Conservation (phyloP, 1,140 invertebrate genomes). For the Laodelphax striatellus region DNA sequence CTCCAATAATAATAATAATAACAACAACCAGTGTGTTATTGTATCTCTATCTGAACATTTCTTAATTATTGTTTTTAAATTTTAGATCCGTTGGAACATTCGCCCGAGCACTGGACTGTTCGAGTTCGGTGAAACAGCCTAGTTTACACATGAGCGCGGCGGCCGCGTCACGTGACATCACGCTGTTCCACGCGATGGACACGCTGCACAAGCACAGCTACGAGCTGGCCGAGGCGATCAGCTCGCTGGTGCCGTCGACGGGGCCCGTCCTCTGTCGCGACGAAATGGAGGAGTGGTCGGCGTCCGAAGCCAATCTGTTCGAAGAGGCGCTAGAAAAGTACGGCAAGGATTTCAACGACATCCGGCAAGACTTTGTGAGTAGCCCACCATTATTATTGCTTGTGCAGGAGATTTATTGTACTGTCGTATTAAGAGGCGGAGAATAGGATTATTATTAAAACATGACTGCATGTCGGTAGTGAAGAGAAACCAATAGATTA, state of each 20-base stretch:
- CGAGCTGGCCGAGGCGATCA: constrained; percentile 81
- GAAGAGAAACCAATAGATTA: no score
- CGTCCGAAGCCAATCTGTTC: constrained; percentile 97
- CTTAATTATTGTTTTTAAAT: not conserved
- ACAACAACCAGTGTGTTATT: no score
- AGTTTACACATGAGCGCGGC: constrained; percentile 98
- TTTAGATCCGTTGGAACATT: constrained; percentile 91
- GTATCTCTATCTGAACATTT: no score
- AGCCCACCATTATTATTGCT: constrained; percentile 4
- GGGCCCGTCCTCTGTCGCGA: constrained; percentile 95
- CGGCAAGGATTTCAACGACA: constrained; percentile 98
- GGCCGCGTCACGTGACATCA: constrained; percentile 95
- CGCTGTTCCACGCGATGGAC: constrained; percentile 97
- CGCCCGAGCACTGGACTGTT: constrained; percentile 94
- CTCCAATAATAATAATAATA: no score
- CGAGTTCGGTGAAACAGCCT: constrained; percentile 94
- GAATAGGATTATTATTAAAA: no score
- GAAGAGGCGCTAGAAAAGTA: constrained; percentile 99
- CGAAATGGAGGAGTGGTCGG: constrained; percentile 99
- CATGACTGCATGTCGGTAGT: no score
- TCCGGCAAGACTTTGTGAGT: constrained; percentile 94
- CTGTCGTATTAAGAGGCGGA: no score
- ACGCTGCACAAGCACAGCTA: constrained; percentile 89
- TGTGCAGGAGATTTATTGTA: no score
- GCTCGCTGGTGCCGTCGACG: constrained; percentile 85